Evolutionary conservation across 2,797 vertebrate species (phyloP), one percentile per base, ranked within the genome.

Genomic region (Enteromius viviparus): DNA sequence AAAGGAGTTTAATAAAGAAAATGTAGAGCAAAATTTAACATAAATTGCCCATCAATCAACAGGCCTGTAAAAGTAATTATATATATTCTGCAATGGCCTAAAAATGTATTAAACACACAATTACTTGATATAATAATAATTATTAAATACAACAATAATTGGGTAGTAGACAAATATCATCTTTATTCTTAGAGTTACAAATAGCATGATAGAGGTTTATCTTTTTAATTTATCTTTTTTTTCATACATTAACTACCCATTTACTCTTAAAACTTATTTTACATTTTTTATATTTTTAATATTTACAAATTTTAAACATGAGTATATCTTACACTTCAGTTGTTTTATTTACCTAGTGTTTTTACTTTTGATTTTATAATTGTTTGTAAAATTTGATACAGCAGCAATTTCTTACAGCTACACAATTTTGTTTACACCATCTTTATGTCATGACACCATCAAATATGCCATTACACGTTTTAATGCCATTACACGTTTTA

Each of bases 1-100:
- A 86, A 65, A 82, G 55, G 58, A 81, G 26, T 65, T 65, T 29
- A 49, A 15, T 72, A 8, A 49, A 7, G 9, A 79, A 70, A 58
- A 42, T 42, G 8, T 45, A 17, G 51, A 81, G 85, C 15, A 76
- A 47, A 51, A 47, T 69, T 21, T 58, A 2, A 84, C 26, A 10
- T 21, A 32, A 14, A 51, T 7, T 26, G 23, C 14, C 40, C 72
- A 55, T 76, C 3, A 74, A 74, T 53, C 29, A 53, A 72, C 9
- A 32, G 17, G 5, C 29, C 17, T 19, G 71, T 1, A 5, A 74
- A 74, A 74, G 34, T 34, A 74, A 51, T 51, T 32, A 29, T 1
- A 21, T 7, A 21, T 51, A 4, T 51, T 74, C 70, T 51, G 17
- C 51, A 72, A 51, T 32, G 6, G 45, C 15, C 23, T 40, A 23